Evolutionary conservation across 2,797 vertebrate genomes (phyloP).

Genomic region (Chelonia mydas): DNA sequence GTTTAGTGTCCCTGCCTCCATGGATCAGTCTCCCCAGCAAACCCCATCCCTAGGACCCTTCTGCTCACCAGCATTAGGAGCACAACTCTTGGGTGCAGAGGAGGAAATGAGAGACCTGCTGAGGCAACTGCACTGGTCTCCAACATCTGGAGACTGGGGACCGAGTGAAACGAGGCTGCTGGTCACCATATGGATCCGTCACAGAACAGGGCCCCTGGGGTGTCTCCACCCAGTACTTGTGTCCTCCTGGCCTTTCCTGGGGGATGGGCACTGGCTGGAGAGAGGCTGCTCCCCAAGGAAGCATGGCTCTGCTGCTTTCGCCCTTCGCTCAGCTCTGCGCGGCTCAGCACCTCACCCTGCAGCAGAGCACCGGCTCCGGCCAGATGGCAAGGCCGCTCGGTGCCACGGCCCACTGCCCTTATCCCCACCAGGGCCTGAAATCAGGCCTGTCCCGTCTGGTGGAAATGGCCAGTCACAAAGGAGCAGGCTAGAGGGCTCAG

Average conservation of each 20-base stretch:
- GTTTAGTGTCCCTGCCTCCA: fast-evolving
- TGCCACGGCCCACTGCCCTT: background rate
- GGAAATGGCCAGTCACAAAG: background rate
- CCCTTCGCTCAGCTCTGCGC: background rate
- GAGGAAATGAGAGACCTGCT: background rate
- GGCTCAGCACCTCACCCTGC: background rate
- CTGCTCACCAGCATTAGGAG: background rate
- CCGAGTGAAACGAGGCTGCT: background rate
- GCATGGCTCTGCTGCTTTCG: background rate
- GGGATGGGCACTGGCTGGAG: background rate
- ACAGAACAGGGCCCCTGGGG: too few species aligned
- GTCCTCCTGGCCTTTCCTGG: background rate
- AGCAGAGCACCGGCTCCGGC: background rate
- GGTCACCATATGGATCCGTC: background rate
- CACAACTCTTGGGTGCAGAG: background rate
- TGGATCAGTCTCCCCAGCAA: background rate
- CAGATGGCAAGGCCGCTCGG: background rate
- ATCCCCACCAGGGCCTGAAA: background rate
- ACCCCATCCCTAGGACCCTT: background rate
- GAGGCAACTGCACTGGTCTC: background rate
- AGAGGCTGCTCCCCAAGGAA: background rate
- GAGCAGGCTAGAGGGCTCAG: background rate
- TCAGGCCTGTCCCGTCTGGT: fast-evolving
- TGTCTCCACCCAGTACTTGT: background rate
- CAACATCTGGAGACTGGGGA: background rate